Base-by-base conservation (phyloP, 30 jellyfish, hydroid and myxozoan species). In the Mastigias papua region DNA sequence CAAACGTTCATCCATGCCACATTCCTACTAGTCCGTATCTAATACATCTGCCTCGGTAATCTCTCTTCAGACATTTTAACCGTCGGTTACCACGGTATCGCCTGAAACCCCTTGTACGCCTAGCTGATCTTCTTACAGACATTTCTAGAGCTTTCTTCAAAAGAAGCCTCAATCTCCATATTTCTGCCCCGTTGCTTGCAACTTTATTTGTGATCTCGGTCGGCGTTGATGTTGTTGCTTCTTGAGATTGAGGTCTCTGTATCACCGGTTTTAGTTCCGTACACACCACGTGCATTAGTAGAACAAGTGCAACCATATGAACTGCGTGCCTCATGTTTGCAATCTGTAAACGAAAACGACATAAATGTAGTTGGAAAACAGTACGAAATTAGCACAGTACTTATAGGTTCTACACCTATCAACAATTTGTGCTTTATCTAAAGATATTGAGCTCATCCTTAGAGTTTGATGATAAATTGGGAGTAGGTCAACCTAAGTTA, bases 1-100 rank as follows among this genome's bases (percentile, higher is more conserved):
- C 67, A 63, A n/a, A 8, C 2, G 46, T 63, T 63, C 63, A 34
- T n/a, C 81, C 65, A 32, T 29, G 81, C 81, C 81, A 69, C 31
- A 33, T 15, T 17, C 65, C 82, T 3, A 71, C 10, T 6, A 63
- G 6, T 23, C 22, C 82, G 34, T 35, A 23, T 33, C 65, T 4
- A 9, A 71, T 71, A 66, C 82, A 71, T 13, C n/a, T 31, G 63
- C 66, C 66, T 31, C 48, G 2, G 58, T 34, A 16, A 54, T 71
- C 22, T 54, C 66, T 13, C 22, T 34, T 33, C 31, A 71, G 1
- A n/a, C 82, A 71, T 20, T 9, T 48, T 32, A 31, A n/a, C 34
- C 29, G 30, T 27, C 48, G 32, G 21, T 23, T 6, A 9, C 65
- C 48, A 3, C 26, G 1, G 65, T 21, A 21, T 25, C 46, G 20